Evolutionary conservation across 2,888 invertebrate genomes (phyloP), one percentile per base, ranked within the genome.

Genomic region (Glyphotaelius pellucidus): DNA sequence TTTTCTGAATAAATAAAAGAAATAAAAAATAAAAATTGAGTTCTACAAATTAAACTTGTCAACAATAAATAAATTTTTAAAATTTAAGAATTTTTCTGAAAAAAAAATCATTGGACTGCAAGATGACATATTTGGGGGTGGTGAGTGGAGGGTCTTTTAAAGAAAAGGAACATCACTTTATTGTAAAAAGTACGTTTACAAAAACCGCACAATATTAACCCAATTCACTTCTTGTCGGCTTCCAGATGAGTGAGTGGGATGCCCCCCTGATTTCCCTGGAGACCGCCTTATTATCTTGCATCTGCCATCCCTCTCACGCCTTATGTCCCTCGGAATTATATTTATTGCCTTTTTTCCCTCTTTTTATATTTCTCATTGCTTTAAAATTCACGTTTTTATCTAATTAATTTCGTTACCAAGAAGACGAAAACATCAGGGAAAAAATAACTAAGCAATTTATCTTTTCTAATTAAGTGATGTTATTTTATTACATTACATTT

Each of bases 211-310:
- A 52, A 80, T 81, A 90, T 90, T 81, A 32, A 42, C 90, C 52
- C 80, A n/a, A 81, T 32, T 38, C 79, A 89, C 79, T 79, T 89
- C 88, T 42, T 42, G 32, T 35, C 67, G n/a, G 79, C 47, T 25
- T 79, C 32, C n/a, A 67, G 67, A 79, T 79, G 89, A 52, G 32
- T 32, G 86, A 91, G 86, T 19, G 90, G 79, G 90, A 90, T 79
- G 52, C 87, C 30, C 67, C 83, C 81, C 80, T 92, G 92, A 92
- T 92, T 92, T 92, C 92, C 92, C 92, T 25, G 4, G 92, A 90
- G 92, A 87, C 87, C 83, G 9, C 35, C 86, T 31, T 86, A 81
- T 81, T 92, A 92, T 90, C 92, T 47, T 67, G 31, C n/a, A 42
- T 88, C 85, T 90, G 30, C 80, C 86, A 81, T 91, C 91, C 91